A percentile compares a stretch with the other conserved stretches of the same genome.
These are phyloP conservation scores for Pterocles burchelli DNA, from an alignment of 2,113 vertebrate genomes.

Conservation along the genomic window DNA sequence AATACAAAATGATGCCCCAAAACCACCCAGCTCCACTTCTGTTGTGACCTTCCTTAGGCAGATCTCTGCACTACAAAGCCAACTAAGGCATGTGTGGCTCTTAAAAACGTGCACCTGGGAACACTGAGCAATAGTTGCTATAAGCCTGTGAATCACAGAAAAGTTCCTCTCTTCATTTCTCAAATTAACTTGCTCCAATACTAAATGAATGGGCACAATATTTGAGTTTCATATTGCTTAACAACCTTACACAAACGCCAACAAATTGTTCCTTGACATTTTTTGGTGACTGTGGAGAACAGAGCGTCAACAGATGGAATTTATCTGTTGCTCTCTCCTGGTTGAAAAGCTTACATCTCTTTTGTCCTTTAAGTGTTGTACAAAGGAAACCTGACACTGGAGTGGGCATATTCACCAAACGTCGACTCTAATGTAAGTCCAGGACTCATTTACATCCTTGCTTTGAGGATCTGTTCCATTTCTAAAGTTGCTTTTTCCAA, in stretches of 20 bases:
- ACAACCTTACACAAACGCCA: slow-evolving; percentile 37
- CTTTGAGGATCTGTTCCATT: not conserved
- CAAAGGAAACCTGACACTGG: not conserved
- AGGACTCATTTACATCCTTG: not conserved
- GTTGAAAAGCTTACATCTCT: not conserved
- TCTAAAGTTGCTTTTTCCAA: not conserved
- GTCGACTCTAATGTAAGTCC: not conserved
- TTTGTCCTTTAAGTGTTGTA: not conserved
- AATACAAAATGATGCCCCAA: not conserved
- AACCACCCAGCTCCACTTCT: not conserved
- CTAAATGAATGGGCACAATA: slow-evolving; percentile 43
- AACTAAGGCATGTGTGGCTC: not conserved
- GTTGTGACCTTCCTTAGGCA: not conserved
- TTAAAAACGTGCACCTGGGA: not conserved
- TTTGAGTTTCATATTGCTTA: slow-evolving; percentile 63
- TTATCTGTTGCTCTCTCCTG: slow-evolving; percentile 52
- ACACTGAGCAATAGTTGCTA: not conserved
- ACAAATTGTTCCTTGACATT: slow-evolving; percentile 62
- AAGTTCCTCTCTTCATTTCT: not conserved
- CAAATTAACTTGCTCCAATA: slow-evolving; percentile 7
- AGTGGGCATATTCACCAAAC: not conserved
- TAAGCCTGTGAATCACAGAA: not conserved
- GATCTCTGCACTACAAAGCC: not conserved
- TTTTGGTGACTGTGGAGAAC: slow-evolving; percentile 31
- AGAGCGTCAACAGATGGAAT: slow-evolving; percentile 53